Evolutionary conservation across 2,888 invertebrate species (phyloP).

Genomic region (Galerucella pusilla): DNA sequence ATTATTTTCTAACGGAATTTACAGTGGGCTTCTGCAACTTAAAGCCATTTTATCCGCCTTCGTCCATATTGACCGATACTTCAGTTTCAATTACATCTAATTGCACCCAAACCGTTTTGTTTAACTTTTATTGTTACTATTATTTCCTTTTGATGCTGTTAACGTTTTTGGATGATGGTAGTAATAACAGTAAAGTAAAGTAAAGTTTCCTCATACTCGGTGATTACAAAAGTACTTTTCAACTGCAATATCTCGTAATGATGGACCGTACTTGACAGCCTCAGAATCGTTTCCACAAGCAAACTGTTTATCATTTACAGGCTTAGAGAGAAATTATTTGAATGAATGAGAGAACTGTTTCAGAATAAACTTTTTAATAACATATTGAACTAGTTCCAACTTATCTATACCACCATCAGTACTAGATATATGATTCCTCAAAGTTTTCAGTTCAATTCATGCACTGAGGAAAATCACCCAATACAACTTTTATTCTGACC

Average conservation of each 20-base stretch:
- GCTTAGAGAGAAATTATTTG: not conserved
- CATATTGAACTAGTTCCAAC: too few species aligned
- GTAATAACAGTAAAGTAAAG: not conserved
- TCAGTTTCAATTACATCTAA: not conserved
- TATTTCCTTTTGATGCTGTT: constrained; percentile 4
- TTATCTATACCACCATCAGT: too few species aligned
- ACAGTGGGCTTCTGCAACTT: not conserved
- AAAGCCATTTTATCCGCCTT: not conserved
- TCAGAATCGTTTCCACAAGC: not conserved
- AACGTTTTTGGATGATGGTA: not conserved
- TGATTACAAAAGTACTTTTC: not conserved
- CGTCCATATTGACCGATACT: not conserved
- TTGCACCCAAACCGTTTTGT: not conserved
- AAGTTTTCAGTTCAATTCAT: too few species aligned
- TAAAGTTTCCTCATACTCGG: not conserved
- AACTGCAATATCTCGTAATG: not conserved
- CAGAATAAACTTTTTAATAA: too few species aligned
- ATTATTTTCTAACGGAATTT: not conserved
- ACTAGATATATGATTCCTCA: too few species aligned
- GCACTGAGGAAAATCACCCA: too few species aligned
- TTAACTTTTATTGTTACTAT: constrained; percentile 8
- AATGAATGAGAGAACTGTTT: too few species aligned
- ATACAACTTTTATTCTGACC: too few species aligned
- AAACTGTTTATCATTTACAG: not conserved
- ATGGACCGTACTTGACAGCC: not conserved